Percentiles rank a stretch among this genome's conserved stretches.
phyloP scores from a whole-genome alignment of 2,888 invertebrate species.

The Ophion slaviceki region DNA sequence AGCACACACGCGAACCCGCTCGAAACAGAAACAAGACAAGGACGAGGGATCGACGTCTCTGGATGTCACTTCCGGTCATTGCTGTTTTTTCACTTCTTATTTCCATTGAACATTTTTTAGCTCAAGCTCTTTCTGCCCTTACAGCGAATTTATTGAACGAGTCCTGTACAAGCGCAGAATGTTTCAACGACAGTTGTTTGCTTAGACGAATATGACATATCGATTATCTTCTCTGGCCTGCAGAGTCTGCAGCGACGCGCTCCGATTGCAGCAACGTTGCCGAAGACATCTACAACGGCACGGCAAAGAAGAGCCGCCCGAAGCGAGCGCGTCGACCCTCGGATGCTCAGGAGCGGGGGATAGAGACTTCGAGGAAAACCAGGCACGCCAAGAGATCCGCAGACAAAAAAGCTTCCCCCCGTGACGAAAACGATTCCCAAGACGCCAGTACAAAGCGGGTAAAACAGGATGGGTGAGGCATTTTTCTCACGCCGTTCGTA shows the following conservation, averaged over 20 bases:
- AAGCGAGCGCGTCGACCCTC: constrained; percentile 2
- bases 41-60: constrained; percentile 37
- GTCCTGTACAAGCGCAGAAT: neutral
- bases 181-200: neutral
- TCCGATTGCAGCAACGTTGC: neutral
- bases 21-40: constrained; percentile 61
- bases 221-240: neutral
- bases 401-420: constrained; percentile 26
- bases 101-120: neutral
- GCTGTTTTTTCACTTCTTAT: neutral
- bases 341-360: neutral
- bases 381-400: constrained; percentile 45
- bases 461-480: constrained; percentile 46
- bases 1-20: constrained; percentile 61
- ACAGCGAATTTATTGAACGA: neutral
- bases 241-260: neutral
- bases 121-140: neutral
- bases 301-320: neutral
- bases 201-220: neutral
- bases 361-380: constrained; percentile 31
- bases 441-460: constrained; percentile 36
- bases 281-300: neutral
- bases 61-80: constrained; percentile 4
- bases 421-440: constrained; percentile 11
- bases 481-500: neutral